phyloP scores from a whole-genome alignment of 2,888 invertebrate genomes.

The Volucella inanis region DNA sequence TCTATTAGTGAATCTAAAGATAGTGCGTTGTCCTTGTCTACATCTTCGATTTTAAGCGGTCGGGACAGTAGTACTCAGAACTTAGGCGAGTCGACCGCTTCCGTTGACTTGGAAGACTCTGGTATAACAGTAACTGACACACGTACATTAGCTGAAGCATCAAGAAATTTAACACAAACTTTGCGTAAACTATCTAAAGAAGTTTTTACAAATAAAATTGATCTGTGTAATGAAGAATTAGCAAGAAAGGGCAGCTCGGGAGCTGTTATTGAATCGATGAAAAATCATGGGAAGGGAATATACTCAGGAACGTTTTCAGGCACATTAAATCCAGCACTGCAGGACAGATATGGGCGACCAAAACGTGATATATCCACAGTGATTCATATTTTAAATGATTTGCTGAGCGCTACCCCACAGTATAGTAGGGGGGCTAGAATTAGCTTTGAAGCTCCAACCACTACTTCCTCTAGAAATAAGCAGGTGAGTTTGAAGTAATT shows the following conservation, averaged over 20 bases:
- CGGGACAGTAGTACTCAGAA: slow-evolving; percentile 37
- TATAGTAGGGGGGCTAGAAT: slow-evolving; percentile 85
- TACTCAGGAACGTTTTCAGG: slow-evolving; percentile 98
- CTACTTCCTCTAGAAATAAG: slow-evolving; percentile 79
- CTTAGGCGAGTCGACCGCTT: slow-evolving; percentile 52
- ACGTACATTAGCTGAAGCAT: slow-evolving; percentile 93
- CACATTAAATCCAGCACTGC: slow-evolving; percentile 95
- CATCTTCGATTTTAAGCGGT: slow-evolving; percentile 40
- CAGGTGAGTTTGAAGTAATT: slow-evolving; percentile 77
- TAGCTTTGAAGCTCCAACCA: slow-evolving; percentile 82
- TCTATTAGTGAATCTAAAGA: slow-evolving; percentile 49
- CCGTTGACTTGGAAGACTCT: slow-evolving; percentile 80
- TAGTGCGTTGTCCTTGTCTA: slow-evolving; percentile 59
- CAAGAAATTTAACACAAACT: slow-evolving; percentile 95
- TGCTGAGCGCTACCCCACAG: slow-evolving; percentile 92
- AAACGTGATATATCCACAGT: slow-evolving; percentile 97
- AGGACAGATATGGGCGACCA: slow-evolving; percentile 95
- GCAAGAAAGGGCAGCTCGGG: slow-evolving; percentile 85
- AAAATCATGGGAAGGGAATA: slow-evolving; percentile 96
- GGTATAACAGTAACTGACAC: slow-evolving; percentile 85
- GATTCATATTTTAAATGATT: slow-evolving; percentile 96
- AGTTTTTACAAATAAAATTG: slow-evolving; percentile 89
- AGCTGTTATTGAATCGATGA: slow-evolving; percentile 95
- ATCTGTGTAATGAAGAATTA: slow-evolving; percentile 83
- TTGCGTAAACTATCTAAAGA: slow-evolving; percentile 94